Percentiles rank a stretch among this genome's conserved stretches.
Evolutionary conservation across 1,140 invertebrate genomes (phyloP).

Genomic region (Formica selysi): DNA sequence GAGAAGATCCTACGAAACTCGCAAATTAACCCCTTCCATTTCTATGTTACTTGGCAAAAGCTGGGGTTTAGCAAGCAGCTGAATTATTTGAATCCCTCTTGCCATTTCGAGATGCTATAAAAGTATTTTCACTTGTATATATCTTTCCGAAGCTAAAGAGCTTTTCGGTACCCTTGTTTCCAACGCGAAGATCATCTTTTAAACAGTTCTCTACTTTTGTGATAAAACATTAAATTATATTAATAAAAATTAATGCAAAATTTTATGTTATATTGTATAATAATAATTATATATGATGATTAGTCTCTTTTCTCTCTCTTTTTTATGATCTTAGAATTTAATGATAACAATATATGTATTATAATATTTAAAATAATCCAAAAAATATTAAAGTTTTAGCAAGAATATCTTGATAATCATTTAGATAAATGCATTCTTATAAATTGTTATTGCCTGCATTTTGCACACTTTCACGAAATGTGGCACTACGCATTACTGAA

Average conservation of each 20-base stretch:
- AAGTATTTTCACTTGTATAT: constrained; percentile 39
- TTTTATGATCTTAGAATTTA: neutral
- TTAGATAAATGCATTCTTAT: too few species aligned
- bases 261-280: neutral
- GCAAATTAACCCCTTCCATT: constrained; percentile 60
- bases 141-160: neutral
- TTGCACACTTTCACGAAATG: constrained; percentile 24
- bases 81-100: constrained; percentile 61
- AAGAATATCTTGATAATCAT: too few species aligned
- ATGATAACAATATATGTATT: neutral
- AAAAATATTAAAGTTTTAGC: too few species aligned
- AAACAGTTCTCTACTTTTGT: neutral
- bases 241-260: neutral
- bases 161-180: neutral
- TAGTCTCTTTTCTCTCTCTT: too few species aligned
- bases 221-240: neutral
- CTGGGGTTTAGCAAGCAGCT: constrained; percentile 54
- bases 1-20: constrained; percentile 46
- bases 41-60: constrained; percentile 15
- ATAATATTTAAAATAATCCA: neutral
- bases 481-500: constrained; percentile 21
- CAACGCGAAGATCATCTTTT: neutral
- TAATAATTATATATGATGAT: too few species aligned
- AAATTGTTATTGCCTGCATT: constrained; percentile 21
- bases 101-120: neutral